phyloP scores from a whole-genome alignment of 2,888 invertebrate species.

The Lepas anatifera region DNA sequence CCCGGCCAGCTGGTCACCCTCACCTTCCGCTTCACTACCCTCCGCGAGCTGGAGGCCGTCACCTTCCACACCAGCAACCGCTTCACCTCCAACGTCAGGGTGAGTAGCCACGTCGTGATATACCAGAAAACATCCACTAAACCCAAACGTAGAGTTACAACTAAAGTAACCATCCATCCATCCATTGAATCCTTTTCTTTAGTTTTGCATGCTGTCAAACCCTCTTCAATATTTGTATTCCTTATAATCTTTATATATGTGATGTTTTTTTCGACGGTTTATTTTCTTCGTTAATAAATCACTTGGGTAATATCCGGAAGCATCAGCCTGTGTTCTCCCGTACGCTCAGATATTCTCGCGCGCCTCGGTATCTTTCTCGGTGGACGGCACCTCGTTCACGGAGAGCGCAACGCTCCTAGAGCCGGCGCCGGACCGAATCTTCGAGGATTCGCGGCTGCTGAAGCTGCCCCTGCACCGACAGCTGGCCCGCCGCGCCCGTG shows the following conservation, averaged over 20 bases:
- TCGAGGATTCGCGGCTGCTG: conserved; percentile 68
- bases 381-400: conserved; percentile 55
- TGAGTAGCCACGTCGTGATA: not conserved
- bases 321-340: too few relatives aligned
- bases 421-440: conserved; percentile 59
- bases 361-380: conserved; percentile 63
- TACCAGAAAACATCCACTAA: not conserved
- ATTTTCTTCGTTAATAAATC: too few relatives aligned
- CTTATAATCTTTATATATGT: too few relatives aligned
- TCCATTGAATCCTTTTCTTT: too few relatives aligned
- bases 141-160: too few relatives aligned
- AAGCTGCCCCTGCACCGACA: conserved; percentile 67
- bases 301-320: too few relatives aligned
- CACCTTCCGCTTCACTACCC: not conserved
- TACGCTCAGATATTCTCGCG: conserved; percentile 68
- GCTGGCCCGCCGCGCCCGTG: conserved; percentile 65
- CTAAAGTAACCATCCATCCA: too few relatives aligned
- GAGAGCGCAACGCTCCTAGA: conserved; percentile 58
- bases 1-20: not conserved
- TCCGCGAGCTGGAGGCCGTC: not conserved
- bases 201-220: too few relatives aligned
- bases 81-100: conserved; percentile 5
- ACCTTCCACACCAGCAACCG: not conserved
- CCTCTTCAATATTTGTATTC: too few relatives aligned
- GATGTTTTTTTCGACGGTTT: too few relatives aligned